Evolutionary conservation across 2,888 invertebrate species (phyloP), one percentile per base, ranked within the genome.

Genomic region (Malthinus seriepunctatus): DNA sequence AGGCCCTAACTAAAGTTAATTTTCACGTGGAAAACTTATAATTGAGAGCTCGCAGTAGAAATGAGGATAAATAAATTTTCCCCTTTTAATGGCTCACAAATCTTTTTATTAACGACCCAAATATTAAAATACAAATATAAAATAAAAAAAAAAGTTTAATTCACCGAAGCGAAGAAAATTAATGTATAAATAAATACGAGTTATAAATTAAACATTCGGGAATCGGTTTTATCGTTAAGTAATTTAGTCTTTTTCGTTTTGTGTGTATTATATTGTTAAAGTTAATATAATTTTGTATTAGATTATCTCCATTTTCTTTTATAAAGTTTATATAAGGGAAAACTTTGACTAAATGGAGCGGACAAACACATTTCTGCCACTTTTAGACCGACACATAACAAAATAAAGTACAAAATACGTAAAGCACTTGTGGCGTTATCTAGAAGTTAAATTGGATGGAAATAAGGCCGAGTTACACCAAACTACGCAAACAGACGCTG

Each of bases 401-500:
- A 56, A 56, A 61, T 61, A 56, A 56, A 61, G 60, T 61, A 61
- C 56, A 61, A 61, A 61, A 61, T 61, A 61, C 56, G 60, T 46
- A 56, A 52, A 53, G 60, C 60, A 61, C 56, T 62, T 56, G 61
- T 56, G 66, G 69, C 64, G 60, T 56, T 64, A 65, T 67, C 67
- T 67, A 63, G 63, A 68, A 69, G 69, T 69, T 70, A 70, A 72
- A 72, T 71, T 71, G 69, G 69, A 66, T 67, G 70, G 71, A 70
- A 71, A 68, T 68, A 70, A 69, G 68, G 56, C 53, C 47, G 59
- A 56, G 62, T 62, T 60, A 60, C 56, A 69, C 66, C 67, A 56
- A 69, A 69, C 66, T 69, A 67, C 67, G 68, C 70, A 69, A 71
- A 71, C 70, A 69, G 70, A 71, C 69, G 69, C 67, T 65, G 67